Percentiles rank a stretch among this genome's conserved stretches.
Conservation (phyloP, 2,888 invertebrate genomes). For the Venustoraphidia nigricollis region DNA sequence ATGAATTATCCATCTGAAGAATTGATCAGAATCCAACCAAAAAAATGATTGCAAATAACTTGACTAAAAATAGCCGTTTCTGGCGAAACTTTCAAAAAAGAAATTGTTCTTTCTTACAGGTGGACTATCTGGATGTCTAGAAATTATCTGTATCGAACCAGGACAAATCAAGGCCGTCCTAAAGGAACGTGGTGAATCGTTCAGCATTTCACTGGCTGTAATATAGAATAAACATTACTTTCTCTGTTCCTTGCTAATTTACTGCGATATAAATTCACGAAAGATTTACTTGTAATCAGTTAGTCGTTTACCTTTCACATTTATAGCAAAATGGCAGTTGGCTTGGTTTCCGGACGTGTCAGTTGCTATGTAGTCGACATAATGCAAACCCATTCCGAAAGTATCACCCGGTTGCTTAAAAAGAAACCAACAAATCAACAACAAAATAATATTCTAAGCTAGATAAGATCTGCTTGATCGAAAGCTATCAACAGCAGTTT, state of each 20-base stretch:
- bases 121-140: conserved; percentile 18
- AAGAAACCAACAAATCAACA: neutral
- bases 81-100: too few relatives aligned
- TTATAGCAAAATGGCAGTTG: conserved; percentile 45
- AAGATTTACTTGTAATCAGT: neutral
- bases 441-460: neutral
- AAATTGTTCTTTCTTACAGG: conserved; percentile 15
- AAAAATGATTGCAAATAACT: too few relatives aligned
- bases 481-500: too few relatives aligned
- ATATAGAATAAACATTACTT: neutral
- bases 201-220: conserved; percentile 7
- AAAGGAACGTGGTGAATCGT: conserved; percentile 14
- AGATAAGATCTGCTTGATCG: too few relatives aligned
- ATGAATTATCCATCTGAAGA: too few relatives aligned
- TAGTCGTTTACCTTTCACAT: conserved; percentile 36
- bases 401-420: conserved; percentile 33
- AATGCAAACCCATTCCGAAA: conserved; percentile 41
- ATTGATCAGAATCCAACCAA: too few relatives aligned
- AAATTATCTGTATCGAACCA: conserved; percentile 21
- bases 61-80: too few relatives aligned
- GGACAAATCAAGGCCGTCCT: conserved; percentile 24
- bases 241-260: neutral
- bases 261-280: neutral
- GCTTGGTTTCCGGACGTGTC: conserved; percentile 45
- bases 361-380: conserved; percentile 45